Percentiles rank a stretch among this genome's conserved stretches.
phyloP scores from a whole-genome alignment of 2,797 vertebrate species.

The Typhlichthys eigenmanni region DNA sequence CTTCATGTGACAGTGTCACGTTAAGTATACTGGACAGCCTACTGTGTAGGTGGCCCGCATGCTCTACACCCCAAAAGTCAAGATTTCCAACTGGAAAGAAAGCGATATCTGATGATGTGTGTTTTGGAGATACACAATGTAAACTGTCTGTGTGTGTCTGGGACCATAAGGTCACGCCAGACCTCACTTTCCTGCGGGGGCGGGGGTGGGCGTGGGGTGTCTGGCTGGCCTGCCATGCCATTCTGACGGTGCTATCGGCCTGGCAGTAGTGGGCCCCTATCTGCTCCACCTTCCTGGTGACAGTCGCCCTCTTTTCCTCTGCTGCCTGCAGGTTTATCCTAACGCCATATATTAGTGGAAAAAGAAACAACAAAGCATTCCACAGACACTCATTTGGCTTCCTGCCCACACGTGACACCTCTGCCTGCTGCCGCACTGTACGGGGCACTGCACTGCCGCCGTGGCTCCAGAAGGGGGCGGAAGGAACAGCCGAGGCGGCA shows the following conservation, averaged over 20 bases:
- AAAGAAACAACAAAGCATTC: neutral
- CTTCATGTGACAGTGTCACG: neutral
- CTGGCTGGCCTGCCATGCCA: slow-evolving; percentile 23
- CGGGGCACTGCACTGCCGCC: neutral
- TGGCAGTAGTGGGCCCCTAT: slow-evolving; percentile 8
- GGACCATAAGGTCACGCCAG: slow-evolving; percentile 5
- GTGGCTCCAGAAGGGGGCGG: slow-evolving; percentile 21
- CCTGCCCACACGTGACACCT: slow-evolving; percentile 3
- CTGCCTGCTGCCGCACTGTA: slow-evolving; percentile 15
- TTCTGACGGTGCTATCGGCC: slow-evolving; percentile 39
- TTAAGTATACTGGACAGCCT: neutral
- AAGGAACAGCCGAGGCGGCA: slow-evolving; percentile 5
- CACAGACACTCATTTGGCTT: slow-evolving; percentile 12
- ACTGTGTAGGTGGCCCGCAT: neutral
- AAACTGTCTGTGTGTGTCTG: slow-evolving; percentile 3
- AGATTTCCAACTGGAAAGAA: slow-evolving; percentile 12
- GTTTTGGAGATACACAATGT: neutral
- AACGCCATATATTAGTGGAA: slow-evolving; percentile 7
- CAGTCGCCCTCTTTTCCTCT: slow-evolving; percentile 25
- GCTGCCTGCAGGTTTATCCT: slow-evolving; percentile 26
- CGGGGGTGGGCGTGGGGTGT: neutral
- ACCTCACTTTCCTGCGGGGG: slow-evolving; percentile 44
- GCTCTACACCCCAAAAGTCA: neutral
- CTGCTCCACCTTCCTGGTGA: slow-evolving; percentile 11
- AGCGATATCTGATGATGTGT: neutral